Base-by-base conservation (phyloP, 1,140 invertebrate species). In the Drosophila seguyi region DNA sequence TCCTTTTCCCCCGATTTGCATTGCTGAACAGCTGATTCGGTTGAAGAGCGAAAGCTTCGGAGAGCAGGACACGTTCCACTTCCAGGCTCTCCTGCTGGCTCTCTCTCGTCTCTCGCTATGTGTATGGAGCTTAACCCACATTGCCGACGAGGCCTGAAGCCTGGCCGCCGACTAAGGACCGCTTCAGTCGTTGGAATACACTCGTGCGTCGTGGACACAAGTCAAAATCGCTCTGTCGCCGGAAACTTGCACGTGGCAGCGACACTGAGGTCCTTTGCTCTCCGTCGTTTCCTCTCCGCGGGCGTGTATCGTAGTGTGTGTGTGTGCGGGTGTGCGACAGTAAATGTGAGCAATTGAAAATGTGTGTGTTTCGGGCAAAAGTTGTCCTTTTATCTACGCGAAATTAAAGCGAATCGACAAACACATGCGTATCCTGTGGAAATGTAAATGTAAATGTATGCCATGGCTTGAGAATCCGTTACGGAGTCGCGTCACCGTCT, bases 181-280 rank as follows among this genome's bases (percentile, higher is more conserved):
- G 45, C 67, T 90, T 90, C 62, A 90, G 87, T 90, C 87, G 85
- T 91, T 91, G 85, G 85, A 90, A 85, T 91, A 79, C 87, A 90
- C 77, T 91, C 85, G 85, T 75, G 82, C 86, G 87, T 66, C 87
- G 82, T 87, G 82, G 86, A 75, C 84, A 90, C 66, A 84, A 75
- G 29, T 57, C 29, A 10, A 55, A 90, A 63, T 48, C 50, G 47
- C 45, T 68, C 36, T 14, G 53, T 47, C 61, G 62, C 58, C 61
- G 56, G 31, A 68, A 56, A 77, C 34, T 52, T 87, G 80, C 67
- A 83, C 79, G 80, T 79, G 83, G 53, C 60, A 62, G 34, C 50
- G 41, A 31, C 60, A 41, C 55, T 79, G n/a, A 41, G 29, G 52
- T 72, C 36, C 42, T 71, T 56, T 38, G 22, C 50, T 18, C 50